Evolutionary conservation across 2,888 invertebrate genomes (phyloP).

Genomic region (Thecophora atra): DNA sequence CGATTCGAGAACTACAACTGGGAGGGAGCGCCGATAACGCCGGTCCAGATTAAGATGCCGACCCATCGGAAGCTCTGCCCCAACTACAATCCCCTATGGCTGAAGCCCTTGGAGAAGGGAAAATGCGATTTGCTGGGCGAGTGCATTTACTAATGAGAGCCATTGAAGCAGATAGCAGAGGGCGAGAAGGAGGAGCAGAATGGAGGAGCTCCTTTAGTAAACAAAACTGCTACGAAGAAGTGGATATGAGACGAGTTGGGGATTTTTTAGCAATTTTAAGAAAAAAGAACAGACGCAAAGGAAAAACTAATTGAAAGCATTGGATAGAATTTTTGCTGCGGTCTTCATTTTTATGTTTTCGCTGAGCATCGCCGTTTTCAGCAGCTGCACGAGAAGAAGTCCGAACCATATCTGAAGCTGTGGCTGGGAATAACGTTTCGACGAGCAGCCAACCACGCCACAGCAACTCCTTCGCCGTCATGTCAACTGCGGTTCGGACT

Average conservation of each 20-base stretch:
- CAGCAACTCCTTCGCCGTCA: neutral
- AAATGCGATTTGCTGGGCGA: slow-evolving; percentile 66
- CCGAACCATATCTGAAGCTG: too few relatives aligned
- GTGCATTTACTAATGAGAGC: slow-evolving; percentile 61
- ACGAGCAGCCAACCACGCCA: neutral
- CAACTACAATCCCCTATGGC: slow-evolving; percentile 65
- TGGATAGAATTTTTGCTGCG: neutral
- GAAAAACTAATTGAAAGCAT: slow-evolving; percentile 1
- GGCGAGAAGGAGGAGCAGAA: neutral
- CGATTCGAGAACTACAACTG: slow-evolving; percentile 82
- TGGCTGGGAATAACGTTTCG: neutral
- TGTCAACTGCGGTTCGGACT: neutral
- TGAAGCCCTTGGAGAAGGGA: slow-evolving; percentile 64
- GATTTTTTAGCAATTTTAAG: neutral
- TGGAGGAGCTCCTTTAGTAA: neutral
- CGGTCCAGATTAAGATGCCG: slow-evolving; percentile 67
- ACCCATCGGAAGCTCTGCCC: slow-evolving; percentile 66
- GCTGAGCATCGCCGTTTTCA: too few relatives aligned
- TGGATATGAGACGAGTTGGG: neutral
- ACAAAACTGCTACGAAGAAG: neutral
- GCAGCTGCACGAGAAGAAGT: too few relatives aligned
- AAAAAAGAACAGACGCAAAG: neutral
- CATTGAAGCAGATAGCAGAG: neutral
- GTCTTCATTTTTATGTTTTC: neutral
- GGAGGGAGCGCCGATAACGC: slow-evolving; percentile 70